Evolutionary conservation across 2,888 invertebrate species (phyloP).

Genomic region (Drosophila lacicola): DNA sequence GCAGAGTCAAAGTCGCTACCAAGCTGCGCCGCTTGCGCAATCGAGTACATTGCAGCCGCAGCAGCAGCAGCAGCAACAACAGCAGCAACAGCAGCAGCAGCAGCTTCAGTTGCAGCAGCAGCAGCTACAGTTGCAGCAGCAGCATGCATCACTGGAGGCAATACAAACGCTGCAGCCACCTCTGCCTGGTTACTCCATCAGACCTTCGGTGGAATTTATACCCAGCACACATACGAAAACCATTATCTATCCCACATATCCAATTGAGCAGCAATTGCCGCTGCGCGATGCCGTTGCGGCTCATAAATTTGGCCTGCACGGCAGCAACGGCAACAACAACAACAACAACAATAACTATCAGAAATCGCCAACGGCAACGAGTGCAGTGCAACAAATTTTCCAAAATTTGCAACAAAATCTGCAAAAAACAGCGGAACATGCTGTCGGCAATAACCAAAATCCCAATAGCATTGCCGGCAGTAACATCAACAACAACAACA

Average conservation of each 20-base stretch:
- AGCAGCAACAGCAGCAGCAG: slow-evolving; percentile 30
- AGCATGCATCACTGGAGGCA: slow-evolving; percentile 71
- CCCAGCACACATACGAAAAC: slow-evolving; percentile 80
- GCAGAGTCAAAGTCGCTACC: slow-evolving; percentile 83
- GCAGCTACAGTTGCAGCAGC: slow-evolving; percentile 72
- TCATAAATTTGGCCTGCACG: slow-evolving; percentile 83
- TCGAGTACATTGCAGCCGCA: slow-evolving; percentile 66
- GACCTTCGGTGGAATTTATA: slow-evolving; percentile 85
- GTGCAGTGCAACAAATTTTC: slow-evolving; percentile 81
- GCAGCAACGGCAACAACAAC: slow-evolving; percentile 38
- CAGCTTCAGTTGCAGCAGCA: slow-evolving; percentile 33
- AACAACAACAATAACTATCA: slow-evolving; percentile 58
- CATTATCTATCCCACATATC: slow-evolving; percentile 78
- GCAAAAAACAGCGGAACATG: slow-evolving; percentile 70
- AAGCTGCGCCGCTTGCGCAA: slow-evolving; percentile 55
- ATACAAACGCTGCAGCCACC: slow-evolving; percentile 72
- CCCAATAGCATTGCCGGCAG: slow-evolving; percentile 51
- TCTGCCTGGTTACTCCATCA: slow-evolving; percentile 82
- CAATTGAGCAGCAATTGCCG: slow-evolving; percentile 87
- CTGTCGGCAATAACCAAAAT: slow-evolving; percentile 52
- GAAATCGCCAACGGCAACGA: slow-evolving; percentile 60
- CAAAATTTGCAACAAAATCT: slow-evolving; percentile 78
- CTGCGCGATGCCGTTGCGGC: slow-evolving; percentile 86
- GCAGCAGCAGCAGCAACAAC: slow-evolving; percentile 20
- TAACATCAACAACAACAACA: slow-evolving; percentile 34